Base-by-base conservation (phyloP, 2,888 invertebrate genomes). In the Helleia helle region DNA sequence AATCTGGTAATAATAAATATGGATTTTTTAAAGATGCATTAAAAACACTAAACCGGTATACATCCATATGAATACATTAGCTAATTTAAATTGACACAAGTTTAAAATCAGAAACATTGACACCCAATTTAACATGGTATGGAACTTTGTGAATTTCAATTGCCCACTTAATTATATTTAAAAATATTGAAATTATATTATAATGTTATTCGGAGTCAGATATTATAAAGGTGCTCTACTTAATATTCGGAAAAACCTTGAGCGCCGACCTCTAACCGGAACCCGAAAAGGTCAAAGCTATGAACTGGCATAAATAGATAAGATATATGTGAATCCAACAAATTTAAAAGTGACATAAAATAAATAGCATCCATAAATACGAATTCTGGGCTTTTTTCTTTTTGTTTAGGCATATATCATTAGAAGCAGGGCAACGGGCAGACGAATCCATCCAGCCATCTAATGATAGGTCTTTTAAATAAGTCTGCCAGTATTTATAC, bases 261-360 rank as follows among this genome's bases (percentile, higher is more conserved):
- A 47, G 26, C 42, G 13, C 38, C 24, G 46, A 49, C 49, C 52
- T 51, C 46, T 43, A 52, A 47, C 49, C 51, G 51, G 51, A 51
- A 48, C 43, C 38, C 12, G 12, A 46, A 50, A 52, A 52, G 51
- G 52, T 51, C 51, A 47, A 34, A 24, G 15, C 42, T 34, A 36
- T 17, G 38, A 34, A 34, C 34, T 34, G 34, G 34, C n/a, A 34
- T 22, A 18, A 34, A 18, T 18, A 34, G 27, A 40, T 27, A 25
- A 26, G 43, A 34, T 31, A 38, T 27, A 25, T 29, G 43, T 37
- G 47, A 36, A 34, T 40, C 27, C 39, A 42, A 47, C 41, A 36
- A 17, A 12, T 18, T 17, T 18, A 12, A 34, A 34, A 34, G 34
- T 34, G 12, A 18, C 18, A 31, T 17, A 34, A 34, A 34, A 34